phyloP scores from a whole-genome alignment of 2,888 invertebrate species.

The Polydrusus cervinus region DNA sequence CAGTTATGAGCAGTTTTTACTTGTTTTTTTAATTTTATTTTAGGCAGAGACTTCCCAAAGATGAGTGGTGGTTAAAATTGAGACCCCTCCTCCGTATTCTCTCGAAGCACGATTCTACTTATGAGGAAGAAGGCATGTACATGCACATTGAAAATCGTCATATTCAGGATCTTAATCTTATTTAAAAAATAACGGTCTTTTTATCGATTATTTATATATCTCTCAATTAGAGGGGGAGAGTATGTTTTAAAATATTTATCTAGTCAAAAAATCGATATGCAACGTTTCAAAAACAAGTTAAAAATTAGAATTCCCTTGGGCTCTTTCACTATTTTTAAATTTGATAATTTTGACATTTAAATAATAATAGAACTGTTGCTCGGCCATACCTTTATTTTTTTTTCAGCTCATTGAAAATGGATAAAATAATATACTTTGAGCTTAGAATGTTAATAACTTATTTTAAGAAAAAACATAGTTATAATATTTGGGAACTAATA shows the following conservation, averaged over 20 bases:
- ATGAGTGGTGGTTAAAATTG: conserved; percentile 97
- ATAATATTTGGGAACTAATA: no score
- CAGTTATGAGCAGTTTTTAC: conserved; percentile 1
- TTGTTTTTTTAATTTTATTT: conserved; percentile 66
- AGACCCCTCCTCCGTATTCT: conserved; percentile 94
- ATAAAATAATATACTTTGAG: no score
- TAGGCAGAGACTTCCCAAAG: conserved; percentile 90
- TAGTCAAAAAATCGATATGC: conserved; percentile 6
- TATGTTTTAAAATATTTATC: background rate
- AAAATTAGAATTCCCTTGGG: no score
- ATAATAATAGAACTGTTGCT: no score
- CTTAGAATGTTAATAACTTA: no score
- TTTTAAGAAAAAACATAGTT: no score
- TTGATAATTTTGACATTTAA: no score
- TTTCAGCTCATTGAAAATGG: no score
- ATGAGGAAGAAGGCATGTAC: conserved; percentile 92
- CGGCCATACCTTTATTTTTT: no score
- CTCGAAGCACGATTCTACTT: conserved; percentile 94
- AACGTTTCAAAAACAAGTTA: background rate
- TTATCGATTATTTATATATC: background rate
- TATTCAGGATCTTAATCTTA: conserved; percentile 22
- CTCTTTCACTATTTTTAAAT: no score
- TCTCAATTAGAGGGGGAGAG: background rate
- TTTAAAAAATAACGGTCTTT: background rate
- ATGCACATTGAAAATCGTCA: conserved; percentile 80